Base-by-base conservation (phyloP, 64 coral and sea anemone species). In the Porites australiensis region DNA sequence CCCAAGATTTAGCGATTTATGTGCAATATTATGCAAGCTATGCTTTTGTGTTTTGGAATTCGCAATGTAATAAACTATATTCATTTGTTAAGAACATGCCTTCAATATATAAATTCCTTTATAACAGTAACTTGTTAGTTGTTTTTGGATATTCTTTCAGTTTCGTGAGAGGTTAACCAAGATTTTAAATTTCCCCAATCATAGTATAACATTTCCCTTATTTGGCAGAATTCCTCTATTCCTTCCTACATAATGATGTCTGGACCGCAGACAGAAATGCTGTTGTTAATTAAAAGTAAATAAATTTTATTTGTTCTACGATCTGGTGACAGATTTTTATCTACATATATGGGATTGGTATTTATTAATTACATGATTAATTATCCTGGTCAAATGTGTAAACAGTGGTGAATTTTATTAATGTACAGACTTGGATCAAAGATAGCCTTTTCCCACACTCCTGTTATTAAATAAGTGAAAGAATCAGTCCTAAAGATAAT, bases 31-130 rank as follows among this genome's bases (percentile, higher is more conserved):
- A 37, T 37, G 27, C 27, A 57, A 12, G 7, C 12, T 57, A 50
- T 14, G 62, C 21, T n/a, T 15, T 27, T 51, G 81, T 84, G 63
- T 84, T 84, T 64, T 67, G 81, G 81, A 84, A 84, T 84, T 84
- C 13, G 46, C 61, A 45, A 22, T 13, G 8, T 9, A 45, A 84
- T 84, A 50, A 50, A 14, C 11, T 2, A 0, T 66, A 50, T 84
- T 50, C 59, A 19, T 19, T 82, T 64, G 37, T 16, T 82, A 4
- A 19, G 13, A 18, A 68, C 15, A 20, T 6, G 7, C 55, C 6
- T 50, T 19, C 19, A 19, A 50, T 43, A 49, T 66, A 10, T 44
- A 43, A 66, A 19, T 47, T 13, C 46, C 49, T 16, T 37, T 37
- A 37, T 37, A 37, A 22, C 9, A 51, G 8, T 8, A 20, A 20